A percentile compares a stretch with the other conserved stretches of the same genome.
These are phyloP conservation scores for Coilia nasus DNA, from an alignment of 2,797 vertebrate species.

Conservation along the genomic window DNA sequence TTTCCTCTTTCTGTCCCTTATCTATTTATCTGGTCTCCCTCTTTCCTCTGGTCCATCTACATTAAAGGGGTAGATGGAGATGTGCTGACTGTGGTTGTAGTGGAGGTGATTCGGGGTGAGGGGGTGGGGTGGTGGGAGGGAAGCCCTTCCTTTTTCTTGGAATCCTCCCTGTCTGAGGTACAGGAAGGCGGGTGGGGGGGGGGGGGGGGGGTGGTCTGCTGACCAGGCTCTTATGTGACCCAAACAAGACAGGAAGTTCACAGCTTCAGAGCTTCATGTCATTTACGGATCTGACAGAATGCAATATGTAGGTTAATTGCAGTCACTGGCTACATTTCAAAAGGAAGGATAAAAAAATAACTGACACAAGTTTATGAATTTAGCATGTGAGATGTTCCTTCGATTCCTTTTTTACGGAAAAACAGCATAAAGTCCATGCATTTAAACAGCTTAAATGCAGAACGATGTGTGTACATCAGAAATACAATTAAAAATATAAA, in stretches of 20 bases:
- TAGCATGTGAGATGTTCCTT: background rate
- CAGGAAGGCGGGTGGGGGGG: background rate
- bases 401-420: background rate
- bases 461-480: background rate
- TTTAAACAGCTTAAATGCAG: background rate
- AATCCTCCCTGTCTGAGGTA: background rate
- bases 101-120: background rate
- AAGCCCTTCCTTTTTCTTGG: background rate
- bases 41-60: background rate
- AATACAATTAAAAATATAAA: too few species aligned
- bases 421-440: background rate
- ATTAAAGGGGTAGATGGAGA: background rate
- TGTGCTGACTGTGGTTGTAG: background rate
- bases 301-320: too few species aligned
- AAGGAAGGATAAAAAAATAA: background rate
- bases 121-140: background rate
- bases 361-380: background rate
- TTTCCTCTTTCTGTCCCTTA: too few species aligned
- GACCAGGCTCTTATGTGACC: slow-evolving; percentile 13
- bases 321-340: too few species aligned
- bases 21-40: background rate
- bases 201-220: background rate
- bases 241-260: background rate
- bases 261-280: too few species aligned
- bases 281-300: too few species aligned